Evolutionary conservation across 1,140 invertebrate species (phyloP), one percentile per base, ranked within the genome.

Genomic region (Aporrectodea caliginosa): DNA sequence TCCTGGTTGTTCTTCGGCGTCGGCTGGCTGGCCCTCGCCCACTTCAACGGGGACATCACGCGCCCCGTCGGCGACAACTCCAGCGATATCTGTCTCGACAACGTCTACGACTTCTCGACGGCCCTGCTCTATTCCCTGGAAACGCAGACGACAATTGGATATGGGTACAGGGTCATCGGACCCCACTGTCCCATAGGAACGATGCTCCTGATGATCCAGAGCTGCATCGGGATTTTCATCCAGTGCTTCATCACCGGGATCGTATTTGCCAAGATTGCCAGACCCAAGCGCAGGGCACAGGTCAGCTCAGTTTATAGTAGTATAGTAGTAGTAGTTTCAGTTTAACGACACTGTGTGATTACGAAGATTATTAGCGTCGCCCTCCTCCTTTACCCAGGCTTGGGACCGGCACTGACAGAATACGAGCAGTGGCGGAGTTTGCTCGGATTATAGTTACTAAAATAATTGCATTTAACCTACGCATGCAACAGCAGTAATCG

Each of bases 131-230:
- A 88, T 77, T 83, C 86, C 6, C 84, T 87, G 34, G 87, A 88
- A 22, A 87, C 87, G 32, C 86, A 87, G 82, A 85, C 85, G 16
- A 87, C 86, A 1, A 88, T 87, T 35, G 86, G 87, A 31, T 88
- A 89, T 76, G 87, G 87, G 14, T 79, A 83, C 30, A 90, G 93
- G 75, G 92, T 91, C 71, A 95, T 94, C 0, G 96, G 29, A 1
- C 16, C 22, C 0, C 31, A 74, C 0, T 82, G 82, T 73, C n/a
- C 30, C 1, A 1, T 33, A 0, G 76, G 32, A 2, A 31, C 76
- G 43, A 43, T 82, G 2, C 6, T 82, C 35, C 1, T 82, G 0
- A 80, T 81, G 75, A 1, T 73, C 16, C 82, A 82, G 70, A 77
- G 73, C 16, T 22, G 74, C 27, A 75, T 82, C 73, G 81, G 82